Conservation (phyloP, 2,113 vertebrate species). For the Lichenostomus cassidix region DNA sequence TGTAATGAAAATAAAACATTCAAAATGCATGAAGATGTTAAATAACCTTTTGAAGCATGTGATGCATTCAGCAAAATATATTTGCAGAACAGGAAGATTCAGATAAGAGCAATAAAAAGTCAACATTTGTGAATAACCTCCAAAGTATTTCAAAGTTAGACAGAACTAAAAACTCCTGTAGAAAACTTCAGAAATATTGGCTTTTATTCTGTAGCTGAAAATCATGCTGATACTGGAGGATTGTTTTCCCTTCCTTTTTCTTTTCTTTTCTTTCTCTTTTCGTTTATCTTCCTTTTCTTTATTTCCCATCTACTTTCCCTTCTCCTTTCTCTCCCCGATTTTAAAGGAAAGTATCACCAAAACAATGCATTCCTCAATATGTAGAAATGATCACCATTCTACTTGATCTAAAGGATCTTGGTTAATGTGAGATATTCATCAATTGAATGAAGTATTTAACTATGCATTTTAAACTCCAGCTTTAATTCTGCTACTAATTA, state of each 20-base stretch:
- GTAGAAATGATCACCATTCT: background rate
- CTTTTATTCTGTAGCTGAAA: background rate
- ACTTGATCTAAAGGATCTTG: background rate
- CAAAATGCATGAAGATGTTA: slow-evolving; percentile 49
- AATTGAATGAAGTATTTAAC: background rate
- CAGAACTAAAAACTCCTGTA: background rate
- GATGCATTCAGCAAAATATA: slow-evolving; percentile 6
- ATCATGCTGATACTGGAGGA: background rate
- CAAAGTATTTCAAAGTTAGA: slow-evolving; percentile 30
- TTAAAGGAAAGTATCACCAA: background rate
- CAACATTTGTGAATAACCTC: slow-evolving; percentile 18
- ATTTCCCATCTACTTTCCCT: background rate
- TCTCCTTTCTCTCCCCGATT: background rate
- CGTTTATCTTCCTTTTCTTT: background rate
- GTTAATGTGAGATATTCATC: background rate
- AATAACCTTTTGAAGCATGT: slow-evolving; percentile 52
- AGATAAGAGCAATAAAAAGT: slow-evolving; percentile 36
- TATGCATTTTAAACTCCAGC: background rate
- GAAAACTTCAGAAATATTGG: background rate
- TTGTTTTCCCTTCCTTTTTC: background rate
- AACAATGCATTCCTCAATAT: background rate
- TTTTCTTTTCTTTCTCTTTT: background rate
- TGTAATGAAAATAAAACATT: slow-evolving; percentile 41
- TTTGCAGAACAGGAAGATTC: slow-evolving; percentile 25
- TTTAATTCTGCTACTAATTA: background rate